Base-by-base conservation (phyloP, 1,140 invertebrate genomes). In the Papilio xuthus region DNA sequence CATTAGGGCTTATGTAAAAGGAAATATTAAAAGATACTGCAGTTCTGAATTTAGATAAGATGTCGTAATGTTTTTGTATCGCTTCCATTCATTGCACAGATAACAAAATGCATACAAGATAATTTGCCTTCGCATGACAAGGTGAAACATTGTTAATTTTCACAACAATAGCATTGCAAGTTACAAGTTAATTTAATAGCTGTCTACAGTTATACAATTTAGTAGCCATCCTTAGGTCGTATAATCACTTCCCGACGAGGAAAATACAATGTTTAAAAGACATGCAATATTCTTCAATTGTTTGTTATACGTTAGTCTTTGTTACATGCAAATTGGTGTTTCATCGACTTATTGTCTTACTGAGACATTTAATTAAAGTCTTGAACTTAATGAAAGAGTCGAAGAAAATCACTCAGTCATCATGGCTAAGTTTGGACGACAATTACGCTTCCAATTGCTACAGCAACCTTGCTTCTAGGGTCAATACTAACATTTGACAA, bases 101-200 rank as follows among this genome's bases (percentile, higher is more conserved):
- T 28, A 13, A 60, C 20, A 9, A 13, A 50, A n/a, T 60, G 12
- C 10, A 67, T 67, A 67, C 26, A 28, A 32, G 4, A 67, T 32
- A 67, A 67, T 67, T 28, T 28, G 1, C 12, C 26, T 67, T 67
- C 4, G 60, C 60, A 15, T 67, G 60, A 28, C 26, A 67, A 28
- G 3, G 26, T 67, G 26, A 67, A 67, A 67, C 60, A 28, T 67
- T 32, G 23, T 28, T 67, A 28, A 15, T 28, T 60, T 60, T 13
- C 60, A 32, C 26, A 67, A 67, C 60, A 67, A 67, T 67, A 67
- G 60, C 26, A 26, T 67, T 28, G 60, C 12, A 67, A 67, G 60
- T 12, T 32, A 67, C 60, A 67, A 67, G 60, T 67, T 67, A 67
- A 60, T 12, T 10, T 60, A 26, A 28, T 67, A 18, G 60, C 4